These are phyloP conservation scores for Phylloscopus collybita DNA, from an alignment of 2,797 vertebrate species.

Conservation along the genomic window DNA sequence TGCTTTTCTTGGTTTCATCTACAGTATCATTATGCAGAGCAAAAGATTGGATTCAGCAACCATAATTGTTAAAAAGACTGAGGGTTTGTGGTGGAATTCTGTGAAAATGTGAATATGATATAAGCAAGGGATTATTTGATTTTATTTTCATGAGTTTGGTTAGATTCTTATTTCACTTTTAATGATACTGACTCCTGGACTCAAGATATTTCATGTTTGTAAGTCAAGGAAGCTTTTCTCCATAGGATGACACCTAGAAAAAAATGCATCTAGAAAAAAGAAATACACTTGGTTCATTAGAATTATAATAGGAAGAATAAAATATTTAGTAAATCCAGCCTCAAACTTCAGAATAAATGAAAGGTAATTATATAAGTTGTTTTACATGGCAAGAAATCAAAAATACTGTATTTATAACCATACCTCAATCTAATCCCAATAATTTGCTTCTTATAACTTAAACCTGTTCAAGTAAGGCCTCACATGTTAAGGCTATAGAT, in stretches of 20 bases:
- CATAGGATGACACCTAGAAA: neutral
- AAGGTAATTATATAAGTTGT: neutral
- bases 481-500: neutral
- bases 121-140: neutral
- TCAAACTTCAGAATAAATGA: neutral
- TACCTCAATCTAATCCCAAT: neutral
- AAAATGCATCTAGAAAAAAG: neutral
- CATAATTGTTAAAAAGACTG: neutral
- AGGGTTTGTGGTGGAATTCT: neutral
- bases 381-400: neutral
- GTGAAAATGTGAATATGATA: neutral
- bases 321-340: neutral
- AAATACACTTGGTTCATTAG: neutral
- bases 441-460: neutral
- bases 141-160: neutral
- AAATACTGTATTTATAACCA: neutral
- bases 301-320: neutral
- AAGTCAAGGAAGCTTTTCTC: neutral
- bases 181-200: neutral
- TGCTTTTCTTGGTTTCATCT: slow-evolving; percentile 3
- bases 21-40: neutral
- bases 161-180: neutral
- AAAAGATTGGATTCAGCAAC: neutral
- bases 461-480: neutral
- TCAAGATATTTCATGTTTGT: neutral